Base-by-base conservation (phyloP, 1,140 invertebrate species). In the Ceratina japonica region DNA sequence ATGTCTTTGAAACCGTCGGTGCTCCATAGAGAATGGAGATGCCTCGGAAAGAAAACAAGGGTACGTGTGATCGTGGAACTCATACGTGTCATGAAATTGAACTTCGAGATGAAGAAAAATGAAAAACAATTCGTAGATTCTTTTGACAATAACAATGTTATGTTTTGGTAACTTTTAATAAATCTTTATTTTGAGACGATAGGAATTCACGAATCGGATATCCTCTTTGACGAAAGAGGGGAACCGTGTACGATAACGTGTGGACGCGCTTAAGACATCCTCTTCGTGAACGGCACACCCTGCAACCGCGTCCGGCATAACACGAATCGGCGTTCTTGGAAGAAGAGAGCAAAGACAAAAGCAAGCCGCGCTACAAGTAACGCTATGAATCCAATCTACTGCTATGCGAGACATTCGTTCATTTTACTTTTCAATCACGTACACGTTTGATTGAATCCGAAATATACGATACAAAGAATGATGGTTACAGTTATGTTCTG, bases 321-420 rank as follows among this genome's bases (percentile, higher is more conserved):
- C 63, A 31, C 72, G 78, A 80, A 68, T 24, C 37, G 68, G 3
- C 51, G 52, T 79, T 79, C 75, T 68, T n/a, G 59, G 80, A 82
- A 82, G 8, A 49, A 44, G 20, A 63, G 56, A 22, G 18, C 31
- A 69, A 24, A 44, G 59, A 59, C 59, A 70, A 81, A 81, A 78
- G 79, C 49, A 2, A 63, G 65, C 66, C 79, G 74, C 74, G 51
- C 24, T 65, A 31, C 44, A 52, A 63, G n/a, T 51, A 44, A 63
- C 71, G 31, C 49, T 37, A 62, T 58, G 49, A 51, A 62, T 54
- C 18, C 72, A 51, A 62, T 54, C 18, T 65, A 18, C 20, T 61
- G 22, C 31, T 59, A 52, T 16, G 44, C 22, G 63, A 63, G 51
- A n/a, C 44, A 3, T 18, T 65, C 44, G 27, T 54, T 52, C 75